Base-by-base conservation (phyloP, 2,797 vertebrate genomes). In the Agapornis canus region DNA sequence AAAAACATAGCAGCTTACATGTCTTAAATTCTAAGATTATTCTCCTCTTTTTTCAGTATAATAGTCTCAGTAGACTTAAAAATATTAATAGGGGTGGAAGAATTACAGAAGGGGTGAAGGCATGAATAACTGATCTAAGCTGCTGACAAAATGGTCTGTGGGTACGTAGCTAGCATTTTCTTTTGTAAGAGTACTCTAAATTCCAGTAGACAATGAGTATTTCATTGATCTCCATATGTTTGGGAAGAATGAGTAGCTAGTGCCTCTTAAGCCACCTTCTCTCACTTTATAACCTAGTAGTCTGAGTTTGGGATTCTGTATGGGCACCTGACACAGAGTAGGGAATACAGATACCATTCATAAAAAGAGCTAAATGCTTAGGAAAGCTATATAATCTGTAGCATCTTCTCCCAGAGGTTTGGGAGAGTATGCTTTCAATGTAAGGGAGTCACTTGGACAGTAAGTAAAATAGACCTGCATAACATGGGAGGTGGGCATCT, bases 1-100 rank as follows among this genome's bases (percentile, higher is more conserved):
- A 94, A 94, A 94, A 91, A 61, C 83, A 90, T 40, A 80, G 52
- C 37, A 80, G 77, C 71, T 88, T 85, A 29, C 7, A 54, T 43
- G n/a, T 71, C 65, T 89, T 77, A 87, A 87, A 86, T 86, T 71
- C 73, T 43, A 64, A 66, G 25, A 52, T 20, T 2, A 40, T 71
- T 86, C 12, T 71, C 51, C 14, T 65, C 71, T 86, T 77, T 73
- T 73, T 91, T 80, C 32, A 32, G 19, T 42, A 25, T 60, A 70
- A 29, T 31, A 51, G 21, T 88, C 27, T 82, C 63, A 63, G 59
- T 25, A 72, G 89, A 72, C 32, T 78, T 4, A 61, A 73, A 92
- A 82, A 69, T 82, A 60, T 79, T 93, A 42, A 29, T 52, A 32
- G 42, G 13, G 4, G 21, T 64, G 64, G 32, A 86, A 51, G 40